Base-by-base conservation (phyloP, 2,888 invertebrate genomes). In the Trachelus troglodyta region DNA sequence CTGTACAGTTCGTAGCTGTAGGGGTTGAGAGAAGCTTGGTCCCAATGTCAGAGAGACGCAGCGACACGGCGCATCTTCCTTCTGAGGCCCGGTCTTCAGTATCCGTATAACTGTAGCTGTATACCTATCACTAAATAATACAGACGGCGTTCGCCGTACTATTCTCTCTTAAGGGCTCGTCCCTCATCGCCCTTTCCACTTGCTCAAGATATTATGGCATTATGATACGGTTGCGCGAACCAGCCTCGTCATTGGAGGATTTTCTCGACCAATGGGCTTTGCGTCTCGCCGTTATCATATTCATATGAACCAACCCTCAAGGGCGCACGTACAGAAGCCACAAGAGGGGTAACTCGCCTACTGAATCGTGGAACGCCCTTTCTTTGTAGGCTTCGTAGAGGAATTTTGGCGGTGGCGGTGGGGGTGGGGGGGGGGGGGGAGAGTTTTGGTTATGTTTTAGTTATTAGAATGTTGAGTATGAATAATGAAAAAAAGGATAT, bases 191-290 rank as follows among this genome's bases (percentile, higher is more conserved):
- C 56, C 56, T 56, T 23, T 56, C 56, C 23, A 56, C 56, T 56
- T 23, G 56, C 56, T 56, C 15, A 56, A 56, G 56, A 56, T 56
- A 56, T 56, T 56, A 56, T 56, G 23, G 56, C 56, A 56, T 56
- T 56, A 56, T 56, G 56, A 56, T 56, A 56, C 56, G 56, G 23
- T 56, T 56, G 56, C 56, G 56, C 56, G 56, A 23, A 2, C 15
- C 56, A 56, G 56, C 56, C 6, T 9, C 56, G 23, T 56, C 56
- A 91, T 91, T 91, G 91, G 91, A 84, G 83, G 84, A 84, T 80
- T 77, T 82, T 37, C 75, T 78, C 85, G 79, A 83, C 90, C 90
- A 90, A 90, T 90, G 79, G 80, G 82, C 76, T 30, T 33, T n/a
- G 69, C 23, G n/a, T 33, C 74, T 68, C 34, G 33, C 73, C 75